phyloP scores from a whole-genome alignment of 2,797 vertebrate species.

The Eulemur rubriventer region DNA sequence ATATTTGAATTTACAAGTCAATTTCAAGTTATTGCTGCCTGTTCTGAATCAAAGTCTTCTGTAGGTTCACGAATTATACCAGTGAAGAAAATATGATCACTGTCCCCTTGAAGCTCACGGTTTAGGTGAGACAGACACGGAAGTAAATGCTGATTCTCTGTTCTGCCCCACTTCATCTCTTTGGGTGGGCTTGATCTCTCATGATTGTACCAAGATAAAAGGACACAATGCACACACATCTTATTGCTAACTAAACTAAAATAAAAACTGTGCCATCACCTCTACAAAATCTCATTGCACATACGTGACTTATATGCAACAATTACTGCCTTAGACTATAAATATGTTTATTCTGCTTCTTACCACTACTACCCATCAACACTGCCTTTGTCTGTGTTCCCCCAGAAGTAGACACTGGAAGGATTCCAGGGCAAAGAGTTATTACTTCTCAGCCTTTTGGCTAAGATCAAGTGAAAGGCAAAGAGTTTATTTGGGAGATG shows the following conservation, averaged over 20 bases:
- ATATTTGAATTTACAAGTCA: conserved; percentile 38
- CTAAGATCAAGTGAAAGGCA: not conserved
- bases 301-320: not conserved
- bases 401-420: not conserved
- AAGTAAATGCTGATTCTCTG: not conserved
- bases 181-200: not conserved
- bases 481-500: not conserved
- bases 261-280: not conserved
- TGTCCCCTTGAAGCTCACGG: not conserved
- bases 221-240: not conserved
- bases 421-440: not conserved
- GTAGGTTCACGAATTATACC: not conserved
- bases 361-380: not conserved
- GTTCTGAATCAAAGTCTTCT: conserved; percentile 3
- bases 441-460: not conserved
- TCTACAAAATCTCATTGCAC: not conserved
- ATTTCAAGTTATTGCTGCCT: not conserved
- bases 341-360: not conserved
- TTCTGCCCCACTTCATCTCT: not conserved
- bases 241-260: conserved; percentile 42
- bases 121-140: not conserved
- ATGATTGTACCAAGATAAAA: not conserved
- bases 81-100: not conserved
- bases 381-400: not conserved
- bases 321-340: not conserved